phyloP scores from a whole-genome alignment of 2,113 vertebrate genomes.

The Laticauda laticaudata region DNA sequence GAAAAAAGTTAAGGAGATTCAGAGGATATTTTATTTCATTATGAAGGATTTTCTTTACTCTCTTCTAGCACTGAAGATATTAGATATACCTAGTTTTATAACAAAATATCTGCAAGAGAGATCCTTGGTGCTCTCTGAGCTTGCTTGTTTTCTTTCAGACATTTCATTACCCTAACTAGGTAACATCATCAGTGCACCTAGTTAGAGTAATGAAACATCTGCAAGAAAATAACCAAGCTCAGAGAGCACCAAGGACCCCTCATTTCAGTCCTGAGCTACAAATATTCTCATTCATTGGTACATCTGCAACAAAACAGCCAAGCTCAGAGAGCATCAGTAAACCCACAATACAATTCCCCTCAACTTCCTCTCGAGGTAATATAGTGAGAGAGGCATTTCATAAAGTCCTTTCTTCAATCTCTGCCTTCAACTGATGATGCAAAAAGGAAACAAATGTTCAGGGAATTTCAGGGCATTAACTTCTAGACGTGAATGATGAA shows the following conservation, averaged over 20 bases:
- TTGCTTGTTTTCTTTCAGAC: too few species aligned
- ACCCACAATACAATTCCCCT: background rate
- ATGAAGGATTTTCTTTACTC: background rate
- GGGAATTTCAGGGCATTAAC: background rate
- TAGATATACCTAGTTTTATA: background rate
- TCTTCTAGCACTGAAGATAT: background rate
- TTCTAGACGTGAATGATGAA: background rate
- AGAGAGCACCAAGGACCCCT: background rate
- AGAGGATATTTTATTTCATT: background rate
- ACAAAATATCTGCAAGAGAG: too few species aligned
- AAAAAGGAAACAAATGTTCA: background rate
- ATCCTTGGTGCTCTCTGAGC: too few species aligned
- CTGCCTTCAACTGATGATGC: background rate
- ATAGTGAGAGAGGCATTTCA: background rate
- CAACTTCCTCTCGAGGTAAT: background rate
- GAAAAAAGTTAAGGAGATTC: background rate
- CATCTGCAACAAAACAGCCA: background rate
- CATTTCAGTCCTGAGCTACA: too few species aligned
- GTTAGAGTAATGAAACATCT: background rate
- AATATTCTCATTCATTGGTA: background rate
- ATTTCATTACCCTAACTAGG: too few species aligned
- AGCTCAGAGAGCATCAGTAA: background rate
- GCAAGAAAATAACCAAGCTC: background rate
- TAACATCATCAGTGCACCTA: too few species aligned
- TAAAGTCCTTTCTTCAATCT: background rate